phyloP scores from a whole-genome alignment of 2,797 vertebrate species.

The Amazona finschi region DNA sequence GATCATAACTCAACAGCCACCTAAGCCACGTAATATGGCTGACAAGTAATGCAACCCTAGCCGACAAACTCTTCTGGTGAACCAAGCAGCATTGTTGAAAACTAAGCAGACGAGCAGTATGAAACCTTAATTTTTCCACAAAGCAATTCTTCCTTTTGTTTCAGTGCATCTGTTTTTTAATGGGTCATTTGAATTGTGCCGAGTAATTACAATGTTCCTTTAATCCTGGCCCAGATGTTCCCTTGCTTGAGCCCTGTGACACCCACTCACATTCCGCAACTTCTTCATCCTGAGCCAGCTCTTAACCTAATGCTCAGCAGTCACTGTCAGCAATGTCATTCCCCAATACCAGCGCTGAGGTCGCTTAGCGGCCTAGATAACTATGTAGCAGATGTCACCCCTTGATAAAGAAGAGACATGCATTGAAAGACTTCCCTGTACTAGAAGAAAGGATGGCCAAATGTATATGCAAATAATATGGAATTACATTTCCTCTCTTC shows the following conservation, averaged over 20 bases:
- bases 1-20: background rate
- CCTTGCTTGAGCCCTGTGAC: background rate
- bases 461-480: background rate
- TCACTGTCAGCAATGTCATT: background rate
- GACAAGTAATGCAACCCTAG: background rate
- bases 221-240: constrained; percentile 6
- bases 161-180: background rate
- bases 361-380: background rate
- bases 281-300: background rate
- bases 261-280: background rate
- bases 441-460: background rate
- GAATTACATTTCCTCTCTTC: background rate
- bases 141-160: background rate
- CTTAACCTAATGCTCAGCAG: background rate
- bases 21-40: background rate
- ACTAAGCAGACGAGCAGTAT: background rate
- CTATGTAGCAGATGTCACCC: background rate
- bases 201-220: constrained; percentile 18
- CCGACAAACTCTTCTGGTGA: background rate
- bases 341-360: background rate
- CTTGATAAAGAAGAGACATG: background rate
- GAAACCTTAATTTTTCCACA: background rate
- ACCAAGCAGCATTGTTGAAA: background rate
- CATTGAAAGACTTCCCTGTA: background rate
- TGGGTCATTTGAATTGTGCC: background rate